Conservation (phyloP, 2,113 vertebrate genomes). For the Psettodes erumei region DNA sequence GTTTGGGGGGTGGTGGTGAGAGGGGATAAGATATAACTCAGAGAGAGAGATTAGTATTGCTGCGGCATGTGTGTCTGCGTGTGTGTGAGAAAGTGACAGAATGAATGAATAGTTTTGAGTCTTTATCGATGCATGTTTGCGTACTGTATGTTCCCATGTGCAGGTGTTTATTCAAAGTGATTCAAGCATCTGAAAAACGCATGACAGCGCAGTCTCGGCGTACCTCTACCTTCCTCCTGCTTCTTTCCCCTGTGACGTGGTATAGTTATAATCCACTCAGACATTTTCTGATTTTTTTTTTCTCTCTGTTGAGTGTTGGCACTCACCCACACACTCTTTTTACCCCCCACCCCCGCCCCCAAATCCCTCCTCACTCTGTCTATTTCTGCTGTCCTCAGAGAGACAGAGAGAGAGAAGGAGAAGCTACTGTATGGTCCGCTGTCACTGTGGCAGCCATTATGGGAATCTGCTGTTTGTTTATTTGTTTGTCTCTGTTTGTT, state of each 20-base stretch:
- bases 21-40: slow-evolving; percentile 41
- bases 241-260: slow-evolving; percentile 51
- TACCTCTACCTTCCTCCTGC: slow-evolving; percentile 13
- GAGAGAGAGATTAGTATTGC: slow-evolving; percentile 62
- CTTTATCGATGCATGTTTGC: slow-evolving; percentile 43
- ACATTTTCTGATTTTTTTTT: slow-evolving; percentile 56
- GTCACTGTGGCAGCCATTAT: slow-evolving; percentile 61
- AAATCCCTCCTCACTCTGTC: slow-evolving; percentile 57
- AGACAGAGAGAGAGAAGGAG: slow-evolving; percentile 19
- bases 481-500: slow-evolving; percentile 53
- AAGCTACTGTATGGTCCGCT: slow-evolving; percentile 29
- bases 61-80: neutral
- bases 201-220: slow-evolving; percentile 23
- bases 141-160: slow-evolving; percentile 47
- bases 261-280: slow-evolving; percentile 70
- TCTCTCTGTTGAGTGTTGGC: slow-evolving; percentile 57
- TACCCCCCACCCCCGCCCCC: slow-evolving; percentile 41
- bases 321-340: slow-evolving; percentile 56
- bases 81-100: slow-evolving; percentile 29
- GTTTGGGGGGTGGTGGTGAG: slow-evolving; percentile 16
- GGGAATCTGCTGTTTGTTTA: slow-evolving; percentile 60
- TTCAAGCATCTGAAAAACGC: slow-evolving; percentile 51
- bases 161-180: slow-evolving; percentile 52
- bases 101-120: slow-evolving; percentile 41
- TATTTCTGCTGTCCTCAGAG: slow-evolving; percentile 48